Evolutionary conservation across 1,140 invertebrate species (phyloP).

Genomic region (Stegodyphus dumicola): DNA sequence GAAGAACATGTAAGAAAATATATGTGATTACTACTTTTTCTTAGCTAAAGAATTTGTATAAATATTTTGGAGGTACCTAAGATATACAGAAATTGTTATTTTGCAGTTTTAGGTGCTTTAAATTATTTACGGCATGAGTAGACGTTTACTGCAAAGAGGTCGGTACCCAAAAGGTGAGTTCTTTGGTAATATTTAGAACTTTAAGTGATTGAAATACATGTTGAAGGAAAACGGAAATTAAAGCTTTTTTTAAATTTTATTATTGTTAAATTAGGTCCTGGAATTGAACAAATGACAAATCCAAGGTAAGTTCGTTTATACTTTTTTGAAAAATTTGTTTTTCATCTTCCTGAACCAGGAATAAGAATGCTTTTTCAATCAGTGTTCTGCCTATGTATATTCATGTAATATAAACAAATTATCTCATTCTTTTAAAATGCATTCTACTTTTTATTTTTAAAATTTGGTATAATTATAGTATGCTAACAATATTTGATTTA

Average conservation of each 20-base stretch:
- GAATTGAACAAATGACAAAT: slow-evolving; percentile 24
- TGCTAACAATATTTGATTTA: too few species aligned
- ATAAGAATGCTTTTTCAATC: too few species aligned
- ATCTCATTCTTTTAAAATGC: too few species aligned
- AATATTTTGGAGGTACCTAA: neutral
- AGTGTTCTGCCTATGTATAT: too few species aligned
- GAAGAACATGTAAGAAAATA: neutral
- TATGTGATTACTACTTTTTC: neutral
- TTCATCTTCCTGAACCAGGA: neutral
- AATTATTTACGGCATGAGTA: slow-evolving; percentile 39
- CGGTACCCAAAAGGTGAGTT: slow-evolving; percentile 42
- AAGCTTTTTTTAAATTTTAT: neutral
- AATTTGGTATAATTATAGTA: too few species aligned
- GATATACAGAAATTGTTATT: neutral
- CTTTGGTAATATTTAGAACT: too few species aligned
- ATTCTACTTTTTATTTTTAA: too few species aligned
- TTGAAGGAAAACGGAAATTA: neutral
- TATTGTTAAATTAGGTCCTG: slow-evolving; percentile 9
- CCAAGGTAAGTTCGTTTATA: slow-evolving; percentile 25
- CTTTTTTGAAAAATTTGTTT: neutral
- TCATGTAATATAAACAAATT: too few species aligned
- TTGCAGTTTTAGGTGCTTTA: neutral
- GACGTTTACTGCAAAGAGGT: slow-evolving; percentile 33
- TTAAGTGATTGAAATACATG: too few species aligned
- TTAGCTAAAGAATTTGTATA: too few species aligned